A percentile compares a stretch with the other conserved stretches of the same genome.
These are phyloP conservation scores for Chroicocephalus ridibundus DNA, from an alignment of 2,113 vertebrate species.

Conservation along the genomic window DNA sequence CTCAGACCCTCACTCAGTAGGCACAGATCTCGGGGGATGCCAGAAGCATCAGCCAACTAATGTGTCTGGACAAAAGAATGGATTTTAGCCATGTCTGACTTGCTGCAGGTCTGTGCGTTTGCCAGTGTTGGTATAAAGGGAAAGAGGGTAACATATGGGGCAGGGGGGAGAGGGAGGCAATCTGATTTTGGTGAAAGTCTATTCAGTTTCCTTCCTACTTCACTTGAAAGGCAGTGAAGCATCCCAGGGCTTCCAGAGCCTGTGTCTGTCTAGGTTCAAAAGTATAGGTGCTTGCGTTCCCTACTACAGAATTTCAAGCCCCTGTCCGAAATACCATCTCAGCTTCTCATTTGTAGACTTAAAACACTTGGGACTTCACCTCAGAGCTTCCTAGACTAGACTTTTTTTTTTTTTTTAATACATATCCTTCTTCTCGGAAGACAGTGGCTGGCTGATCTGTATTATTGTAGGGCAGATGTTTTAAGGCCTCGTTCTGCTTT, in stretches of 20 bases:
- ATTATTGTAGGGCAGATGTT: background rate
- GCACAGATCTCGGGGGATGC: background rate
- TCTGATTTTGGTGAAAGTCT: background rate
- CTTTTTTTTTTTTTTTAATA: background rate
- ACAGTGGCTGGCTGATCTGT: background rate
- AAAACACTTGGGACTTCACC: background rate
- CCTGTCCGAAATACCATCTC: background rate
- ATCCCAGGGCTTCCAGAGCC: background rate
- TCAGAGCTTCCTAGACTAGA: background rate
- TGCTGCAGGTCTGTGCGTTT: background rate
- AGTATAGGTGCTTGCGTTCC: background rate
- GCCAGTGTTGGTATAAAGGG: background rate
- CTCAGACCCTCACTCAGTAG: background rate
- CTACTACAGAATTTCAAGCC: background rate
- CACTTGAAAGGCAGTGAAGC: background rate
- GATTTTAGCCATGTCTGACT: background rate
- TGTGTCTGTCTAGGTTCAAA: background rate
- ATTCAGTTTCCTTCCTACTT: background rate
- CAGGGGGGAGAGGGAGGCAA: background rate
- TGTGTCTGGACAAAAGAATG: fast-evolving
- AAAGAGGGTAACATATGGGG: background rate
- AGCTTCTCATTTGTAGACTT: background rate
- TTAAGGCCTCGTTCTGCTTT: background rate
- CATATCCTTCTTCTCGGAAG: background rate
- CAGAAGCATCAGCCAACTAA: background rate